Conservation (phyloP, 2,113 vertebrate genomes). For the Struthidea cinerea region DNA sequence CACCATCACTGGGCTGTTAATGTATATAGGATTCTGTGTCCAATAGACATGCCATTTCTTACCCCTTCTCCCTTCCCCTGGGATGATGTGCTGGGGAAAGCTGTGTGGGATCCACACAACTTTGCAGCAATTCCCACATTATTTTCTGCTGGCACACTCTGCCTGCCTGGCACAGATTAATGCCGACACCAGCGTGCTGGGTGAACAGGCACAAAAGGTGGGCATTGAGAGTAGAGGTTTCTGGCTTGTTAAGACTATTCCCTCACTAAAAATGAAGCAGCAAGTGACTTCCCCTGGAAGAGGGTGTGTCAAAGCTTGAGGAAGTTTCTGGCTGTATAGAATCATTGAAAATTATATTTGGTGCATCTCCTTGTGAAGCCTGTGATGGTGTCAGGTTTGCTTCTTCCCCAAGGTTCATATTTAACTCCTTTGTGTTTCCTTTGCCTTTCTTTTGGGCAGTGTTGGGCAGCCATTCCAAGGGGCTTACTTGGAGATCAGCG, state of each 20-base stretch:
- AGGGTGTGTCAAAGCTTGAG: not conserved
- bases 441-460: conserved; percentile 55
- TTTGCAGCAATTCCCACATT: not conserved
- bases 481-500: conserved; percentile 93
- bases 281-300: not conserved
- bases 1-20: not conserved
- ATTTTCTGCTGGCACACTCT: not conserved
- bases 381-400: not conserved
- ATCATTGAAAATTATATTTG: not conserved
- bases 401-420: not conserved
- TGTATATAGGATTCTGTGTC: not conserved
- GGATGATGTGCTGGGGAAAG: not conserved
- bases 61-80: not conserved
- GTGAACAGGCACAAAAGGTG: not conserved
- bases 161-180: not conserved
- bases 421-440: not conserved
- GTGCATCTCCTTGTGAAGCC: not conserved
- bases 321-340: not conserved
- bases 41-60: not conserved
- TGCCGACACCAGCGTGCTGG: accelerated
- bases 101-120: not conserved
- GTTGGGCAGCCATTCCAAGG: conserved; percentile 96
- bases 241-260: not conserved
- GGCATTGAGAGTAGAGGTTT: not conserved
- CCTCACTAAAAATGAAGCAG: not conserved